phyloP scores from a whole-genome alignment of 2,113 vertebrate genomes.

The Rhizomys pruinosus region DNA sequence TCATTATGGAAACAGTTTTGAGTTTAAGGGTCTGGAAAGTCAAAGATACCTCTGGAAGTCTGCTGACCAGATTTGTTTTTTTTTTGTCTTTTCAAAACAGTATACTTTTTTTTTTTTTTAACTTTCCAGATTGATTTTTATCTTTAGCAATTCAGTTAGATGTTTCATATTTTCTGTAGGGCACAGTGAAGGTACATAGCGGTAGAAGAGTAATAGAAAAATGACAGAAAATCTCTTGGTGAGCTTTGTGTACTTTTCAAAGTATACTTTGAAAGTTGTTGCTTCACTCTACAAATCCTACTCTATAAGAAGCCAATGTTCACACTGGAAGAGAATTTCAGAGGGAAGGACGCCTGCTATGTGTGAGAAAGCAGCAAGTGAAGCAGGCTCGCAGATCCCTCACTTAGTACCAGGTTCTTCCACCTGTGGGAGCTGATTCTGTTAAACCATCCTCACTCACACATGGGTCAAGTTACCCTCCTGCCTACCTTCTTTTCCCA shows the following conservation, averaged over 20 bases:
- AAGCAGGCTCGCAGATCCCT: background rate
- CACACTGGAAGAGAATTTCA: background rate
- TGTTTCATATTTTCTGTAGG: no score
- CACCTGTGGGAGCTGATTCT: background rate
- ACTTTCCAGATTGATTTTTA: no score
- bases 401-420: background rate
- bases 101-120: no score
- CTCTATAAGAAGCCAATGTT: background rate
- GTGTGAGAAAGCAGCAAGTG: background rate
- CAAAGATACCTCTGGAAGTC: background rate
- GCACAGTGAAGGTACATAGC: no score
- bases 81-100: no score
- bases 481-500: no score
- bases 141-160: no score
- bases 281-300: background rate
- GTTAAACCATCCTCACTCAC: background rate
- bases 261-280: background rate
- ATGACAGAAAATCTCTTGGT: no score
- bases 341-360: background rate
- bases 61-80: background rate
- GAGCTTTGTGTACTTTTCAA: no score
- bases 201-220: no score
- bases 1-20: conserved; percentile 8
- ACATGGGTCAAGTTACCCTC: background rate
- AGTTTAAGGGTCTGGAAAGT: background rate